These are phyloP conservation scores for Taenioides sp. DNA, from an alignment of 2,797 vertebrate species.

Conservation along the genomic window DNA sequence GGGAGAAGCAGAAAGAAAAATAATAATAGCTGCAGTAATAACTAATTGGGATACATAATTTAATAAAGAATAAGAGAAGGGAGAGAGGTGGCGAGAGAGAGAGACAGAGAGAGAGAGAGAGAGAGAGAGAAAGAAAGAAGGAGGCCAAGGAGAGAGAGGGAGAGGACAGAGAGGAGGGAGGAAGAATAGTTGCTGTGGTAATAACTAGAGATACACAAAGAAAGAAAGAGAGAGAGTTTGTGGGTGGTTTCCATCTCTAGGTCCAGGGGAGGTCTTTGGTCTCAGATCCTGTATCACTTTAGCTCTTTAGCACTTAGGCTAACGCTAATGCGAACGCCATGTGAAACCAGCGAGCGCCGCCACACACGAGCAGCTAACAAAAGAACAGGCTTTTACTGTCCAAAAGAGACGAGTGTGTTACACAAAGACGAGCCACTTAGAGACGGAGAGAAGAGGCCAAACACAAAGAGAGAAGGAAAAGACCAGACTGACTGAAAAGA, in stretches of 20 bases:
- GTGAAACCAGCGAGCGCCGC: conserved; percentile 35
- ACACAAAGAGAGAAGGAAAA: neutral
- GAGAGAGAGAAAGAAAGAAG: neutral
- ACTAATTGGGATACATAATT: no score
- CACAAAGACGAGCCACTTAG: neutral
- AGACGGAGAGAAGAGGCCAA: neutral
- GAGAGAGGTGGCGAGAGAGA: no score
- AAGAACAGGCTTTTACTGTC: conserved; percentile 31
- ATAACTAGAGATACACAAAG: no score
- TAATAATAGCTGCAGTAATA: no score
- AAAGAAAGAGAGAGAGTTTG: conserved; percentile 14
- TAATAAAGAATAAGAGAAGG: no score
- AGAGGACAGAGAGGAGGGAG: no score
- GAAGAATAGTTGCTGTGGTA: no score
- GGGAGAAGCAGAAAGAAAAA: neutral
- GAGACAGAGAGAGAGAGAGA: neutral
- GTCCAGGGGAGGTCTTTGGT: conserved; percentile 33
- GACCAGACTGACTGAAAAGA: neutral
- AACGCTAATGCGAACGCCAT: conserved; percentile 7
- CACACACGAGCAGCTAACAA: conserved; percentile 45
- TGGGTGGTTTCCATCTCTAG: conserved; percentile 60
- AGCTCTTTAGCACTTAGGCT: conserved; percentile 17
- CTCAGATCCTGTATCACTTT: conserved; percentile 51
- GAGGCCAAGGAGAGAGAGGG: neutral
- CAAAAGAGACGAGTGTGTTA: neutral